Evolutionary conservation across 2,113 vertebrate genomes (phyloP).

Genomic region (Corythaixoides concolor): DNA sequence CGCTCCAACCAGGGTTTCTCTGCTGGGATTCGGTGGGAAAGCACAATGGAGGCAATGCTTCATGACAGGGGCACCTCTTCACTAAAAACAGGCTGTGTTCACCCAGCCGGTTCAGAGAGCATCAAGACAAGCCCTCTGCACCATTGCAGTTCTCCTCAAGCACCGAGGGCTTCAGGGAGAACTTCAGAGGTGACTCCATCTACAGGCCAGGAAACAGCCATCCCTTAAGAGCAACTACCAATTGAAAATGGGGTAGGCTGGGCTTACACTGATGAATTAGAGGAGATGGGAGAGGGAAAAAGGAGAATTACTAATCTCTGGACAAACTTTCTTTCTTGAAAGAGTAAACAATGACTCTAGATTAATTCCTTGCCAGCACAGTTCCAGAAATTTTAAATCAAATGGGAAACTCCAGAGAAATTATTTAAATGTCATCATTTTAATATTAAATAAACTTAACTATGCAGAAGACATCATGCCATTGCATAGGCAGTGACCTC

Average conservation of each 20-base stretch:
- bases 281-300: not conserved
- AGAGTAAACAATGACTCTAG: not conserved
- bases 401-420: not conserved
- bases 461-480: not conserved
- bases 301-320: not conserved
- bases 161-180: not conserved
- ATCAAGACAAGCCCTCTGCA: not conserved
- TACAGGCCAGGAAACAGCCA: fast-evolving
- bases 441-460: conserved; percentile 22
- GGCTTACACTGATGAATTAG: not conserved
- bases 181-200: not conserved
- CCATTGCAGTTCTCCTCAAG: not conserved
- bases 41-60: fast-evolving
- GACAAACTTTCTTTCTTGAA: not conserved
- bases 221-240: not conserved
- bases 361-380: not conserved
- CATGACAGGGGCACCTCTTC: not conserved
- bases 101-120: not conserved
- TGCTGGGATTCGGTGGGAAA: fast-evolving
- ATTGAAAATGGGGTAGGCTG: not conserved
- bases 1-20: not conserved
- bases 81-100: not conserved
- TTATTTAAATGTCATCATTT: not conserved
- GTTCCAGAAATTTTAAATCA: not conserved
- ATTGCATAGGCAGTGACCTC: not conserved